Percentiles rank a stretch among this genome's conserved stretches.
Evolutionary conservation across 2,113 vertebrate species (phyloP).

Genomic region (Tricholaema leucomelas): DNA sequence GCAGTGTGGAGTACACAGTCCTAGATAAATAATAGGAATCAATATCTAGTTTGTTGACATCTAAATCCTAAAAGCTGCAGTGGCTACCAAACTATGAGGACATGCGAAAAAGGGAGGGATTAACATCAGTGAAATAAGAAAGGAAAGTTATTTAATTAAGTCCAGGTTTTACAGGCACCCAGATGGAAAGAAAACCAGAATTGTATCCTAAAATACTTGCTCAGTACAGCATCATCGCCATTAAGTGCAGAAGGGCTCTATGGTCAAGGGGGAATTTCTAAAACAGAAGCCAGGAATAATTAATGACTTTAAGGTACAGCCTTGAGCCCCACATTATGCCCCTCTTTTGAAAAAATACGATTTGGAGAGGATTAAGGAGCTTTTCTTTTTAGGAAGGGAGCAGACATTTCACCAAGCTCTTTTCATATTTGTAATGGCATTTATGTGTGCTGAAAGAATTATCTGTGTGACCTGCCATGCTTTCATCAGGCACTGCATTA

Average conservation of each 20-base stretch:
- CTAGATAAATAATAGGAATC: not conserved
- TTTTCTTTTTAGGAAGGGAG: not conserved
- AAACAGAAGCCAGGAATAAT: not conserved
- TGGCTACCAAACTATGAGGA: not conserved
- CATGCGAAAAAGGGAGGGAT: not conserved
- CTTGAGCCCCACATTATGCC: not conserved
- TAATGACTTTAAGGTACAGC: not conserved
- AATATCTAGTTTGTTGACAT: not conserved
- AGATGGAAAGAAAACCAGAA: not conserved
- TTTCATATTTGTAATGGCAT: not conserved
- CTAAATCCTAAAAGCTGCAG: not conserved
- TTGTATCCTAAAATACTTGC: not conserved
- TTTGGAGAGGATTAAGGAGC: not conserved
- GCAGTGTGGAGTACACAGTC: not conserved
- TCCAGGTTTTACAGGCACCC: not conserved
- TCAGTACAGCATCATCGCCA: not conserved
- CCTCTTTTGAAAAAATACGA: not conserved
- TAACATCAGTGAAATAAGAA: not conserved
- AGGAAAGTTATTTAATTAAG: not conserved
- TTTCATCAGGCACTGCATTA: conserved; percentile 27
- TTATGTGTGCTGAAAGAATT: conserved; percentile 33
- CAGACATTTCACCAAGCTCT: not conserved
- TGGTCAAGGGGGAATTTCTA: not conserved
- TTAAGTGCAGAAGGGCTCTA: not conserved
- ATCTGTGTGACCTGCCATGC: not conserved